Percentiles rank a stretch among this genome's conserved stretches.
These are phyloP conservation scores for Heterodera schachtii DNA, from an alignment of 1,140 invertebrate species.

Conservation along the genomic window DNA sequence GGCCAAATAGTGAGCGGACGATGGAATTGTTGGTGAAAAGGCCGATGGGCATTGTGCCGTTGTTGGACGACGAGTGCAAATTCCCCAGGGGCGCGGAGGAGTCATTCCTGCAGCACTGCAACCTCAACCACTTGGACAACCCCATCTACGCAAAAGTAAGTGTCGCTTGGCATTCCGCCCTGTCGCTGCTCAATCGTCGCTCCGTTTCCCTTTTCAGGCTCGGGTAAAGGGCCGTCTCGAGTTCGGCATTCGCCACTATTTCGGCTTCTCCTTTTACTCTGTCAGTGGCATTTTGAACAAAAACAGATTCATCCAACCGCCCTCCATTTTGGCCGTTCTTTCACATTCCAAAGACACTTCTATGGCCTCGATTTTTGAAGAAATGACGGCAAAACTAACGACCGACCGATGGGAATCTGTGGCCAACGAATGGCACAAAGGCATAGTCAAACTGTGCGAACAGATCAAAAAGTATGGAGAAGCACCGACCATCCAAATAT, in stretches of 20 bases:
- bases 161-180: too few relatives aligned
- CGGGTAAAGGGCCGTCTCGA: constrained; percentile 37
- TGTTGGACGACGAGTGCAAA: constrained; percentile 48
- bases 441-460: constrained; percentile 4
- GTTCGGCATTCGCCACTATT: constrained; percentile 43
- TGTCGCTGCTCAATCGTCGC: too few relatives aligned
- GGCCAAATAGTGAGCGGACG: constrained; percentile 32
- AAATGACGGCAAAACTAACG: neutral
- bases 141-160: constrained; percentile 33
- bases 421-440: constrained; percentile 1
- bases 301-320: constrained; percentile 31
- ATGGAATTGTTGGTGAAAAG: constrained; percentile 39
- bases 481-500: too few relatives aligned
- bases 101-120: constrained; percentile 45
- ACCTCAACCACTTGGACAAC: constrained; percentile 48
- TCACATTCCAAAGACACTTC: constrained; percentile 33
- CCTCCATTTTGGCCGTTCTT: constrained; percentile 18
- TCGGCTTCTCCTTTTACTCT: constrained; percentile 36
- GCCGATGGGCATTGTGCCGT: constrained; percentile 41
- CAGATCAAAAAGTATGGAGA: constrained; percentile 14
- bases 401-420: neutral
- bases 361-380: constrained; percentile 40
- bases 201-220: neutral
- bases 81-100: constrained; percentile 48
- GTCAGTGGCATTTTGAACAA: constrained; percentile 32